Conservation (phyloP, 2,888 invertebrate species). For the Uropetala carovei region DNA sequence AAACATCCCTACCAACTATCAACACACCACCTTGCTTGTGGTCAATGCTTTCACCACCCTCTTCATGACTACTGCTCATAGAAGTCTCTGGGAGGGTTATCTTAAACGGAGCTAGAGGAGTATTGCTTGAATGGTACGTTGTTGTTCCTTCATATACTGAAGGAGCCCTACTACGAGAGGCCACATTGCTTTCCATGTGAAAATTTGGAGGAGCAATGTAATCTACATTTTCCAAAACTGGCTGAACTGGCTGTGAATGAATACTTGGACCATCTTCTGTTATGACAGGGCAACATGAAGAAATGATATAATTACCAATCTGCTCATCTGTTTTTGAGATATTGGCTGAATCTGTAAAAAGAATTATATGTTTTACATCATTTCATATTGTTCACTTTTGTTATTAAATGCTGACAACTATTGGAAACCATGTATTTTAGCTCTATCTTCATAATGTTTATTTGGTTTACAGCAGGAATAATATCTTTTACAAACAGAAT, state of each 20-base stretch:
- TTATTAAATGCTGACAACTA: too few species aligned
- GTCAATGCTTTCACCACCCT: not conserved
- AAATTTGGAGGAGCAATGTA: not conserved
- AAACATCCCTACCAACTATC: constrained; percentile 57
- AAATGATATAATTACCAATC: constrained; percentile 8
- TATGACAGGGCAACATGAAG: constrained; percentile 18
- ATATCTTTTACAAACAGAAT: too few species aligned
- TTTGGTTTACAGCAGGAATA: too few species aligned
- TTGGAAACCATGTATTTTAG: too few species aligned
- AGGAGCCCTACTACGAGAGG: not conserved
- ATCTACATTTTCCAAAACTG: not conserved
- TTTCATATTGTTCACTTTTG: too few species aligned
- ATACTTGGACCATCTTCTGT: constrained; percentile 10
- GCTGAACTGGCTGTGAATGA: not conserved
- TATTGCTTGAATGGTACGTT: not conserved
- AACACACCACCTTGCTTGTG: constrained; percentile 43
- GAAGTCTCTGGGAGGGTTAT: constrained; percentile 42
- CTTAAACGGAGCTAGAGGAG: constrained; percentile 40
- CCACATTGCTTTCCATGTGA: constrained; percentile 28
- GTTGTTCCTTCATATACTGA: constrained; percentile 3
- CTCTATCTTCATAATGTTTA: too few species aligned
- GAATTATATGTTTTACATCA: not conserved
- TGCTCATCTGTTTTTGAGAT: not conserved
- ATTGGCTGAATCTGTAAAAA: not conserved
- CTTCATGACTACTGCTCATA: not conserved